phyloP scores from a whole-genome alignment of 2,113 vertebrate species.

The Elephas maximus region DNA sequence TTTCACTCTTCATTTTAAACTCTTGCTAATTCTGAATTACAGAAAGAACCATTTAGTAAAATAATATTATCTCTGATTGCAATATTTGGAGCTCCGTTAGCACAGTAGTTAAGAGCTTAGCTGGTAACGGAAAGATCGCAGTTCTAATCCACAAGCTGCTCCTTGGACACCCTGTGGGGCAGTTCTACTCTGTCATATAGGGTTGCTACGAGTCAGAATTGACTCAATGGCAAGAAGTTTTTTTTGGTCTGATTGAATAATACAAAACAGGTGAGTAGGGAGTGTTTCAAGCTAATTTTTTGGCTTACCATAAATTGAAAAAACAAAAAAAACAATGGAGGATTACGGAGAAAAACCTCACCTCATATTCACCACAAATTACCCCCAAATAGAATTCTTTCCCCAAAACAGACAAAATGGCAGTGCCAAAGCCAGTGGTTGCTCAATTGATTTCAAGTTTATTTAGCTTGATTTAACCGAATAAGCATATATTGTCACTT shows the following conservation, averaged over 20 bases:
- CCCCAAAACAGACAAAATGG: neutral
- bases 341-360: neutral
- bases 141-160: too few species aligned
- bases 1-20: conserved; percentile 1
- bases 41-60: conserved; percentile 34
- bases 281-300: neutral
- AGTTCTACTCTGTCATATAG: too few species aligned
- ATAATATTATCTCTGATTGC: neutral
- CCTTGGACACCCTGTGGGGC: too few species aligned
- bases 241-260: neutral
- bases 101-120: too few species aligned
- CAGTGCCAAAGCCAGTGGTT: neutral
- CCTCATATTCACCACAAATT: neutral
- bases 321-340: neutral
- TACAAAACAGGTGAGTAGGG: neutral
- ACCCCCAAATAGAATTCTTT: neutral
- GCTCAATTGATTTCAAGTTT: neutral
- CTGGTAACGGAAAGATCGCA: too few species aligned
- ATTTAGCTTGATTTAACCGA: neutral
- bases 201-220: too few species aligned
- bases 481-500: neutral
- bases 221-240: too few species aligned
- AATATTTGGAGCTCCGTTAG: neutral
- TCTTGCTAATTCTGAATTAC: neutral
- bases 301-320: neutral